phyloP scores from a whole-genome alignment of 2,113 vertebrate genomes.

The Hippolais icterina region DNA sequence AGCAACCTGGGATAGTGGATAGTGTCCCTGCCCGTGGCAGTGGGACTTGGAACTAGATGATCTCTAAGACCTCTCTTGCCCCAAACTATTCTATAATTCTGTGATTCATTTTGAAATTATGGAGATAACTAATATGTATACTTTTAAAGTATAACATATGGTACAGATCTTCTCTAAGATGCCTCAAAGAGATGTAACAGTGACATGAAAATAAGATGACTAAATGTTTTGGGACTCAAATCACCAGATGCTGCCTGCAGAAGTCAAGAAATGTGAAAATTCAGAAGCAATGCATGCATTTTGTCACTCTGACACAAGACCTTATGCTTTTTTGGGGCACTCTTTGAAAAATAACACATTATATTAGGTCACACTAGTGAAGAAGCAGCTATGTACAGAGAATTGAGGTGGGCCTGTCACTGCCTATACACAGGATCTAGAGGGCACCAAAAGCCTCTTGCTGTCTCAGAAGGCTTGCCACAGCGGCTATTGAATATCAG shows the following conservation, averaged over 20 bases:
- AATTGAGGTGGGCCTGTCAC: not conserved
- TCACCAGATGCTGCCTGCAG: not conserved
- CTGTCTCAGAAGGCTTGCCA: not conserved
- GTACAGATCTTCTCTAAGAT: conserved; percentile 5
- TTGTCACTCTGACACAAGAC: not conserved
- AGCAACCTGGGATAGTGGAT: not conserved
- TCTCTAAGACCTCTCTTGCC: not conserved
- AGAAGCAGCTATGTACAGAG: not conserved
- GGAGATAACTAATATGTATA: not conserved
- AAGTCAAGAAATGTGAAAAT: not conserved
- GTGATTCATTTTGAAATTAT: not conserved
- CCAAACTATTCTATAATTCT: not conserved
- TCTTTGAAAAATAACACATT: not conserved
- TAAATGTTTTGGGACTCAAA: not conserved
- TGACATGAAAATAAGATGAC: not conserved
- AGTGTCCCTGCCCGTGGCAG: not conserved
- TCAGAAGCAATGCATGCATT: not conserved
- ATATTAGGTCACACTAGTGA: not conserved
- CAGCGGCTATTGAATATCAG: rapidly evolving
- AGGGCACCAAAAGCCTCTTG: not conserved
- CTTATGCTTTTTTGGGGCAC: not conserved
- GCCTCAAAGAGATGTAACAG: not conserved
- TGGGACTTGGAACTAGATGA: not conserved
- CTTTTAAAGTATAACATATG: conserved; percentile 4
- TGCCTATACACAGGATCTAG: too few relatives aligned